Evolutionary conservation across 2,113 vertebrate species (phyloP).

Genomic region (Hemicordylus capensis): DNA sequence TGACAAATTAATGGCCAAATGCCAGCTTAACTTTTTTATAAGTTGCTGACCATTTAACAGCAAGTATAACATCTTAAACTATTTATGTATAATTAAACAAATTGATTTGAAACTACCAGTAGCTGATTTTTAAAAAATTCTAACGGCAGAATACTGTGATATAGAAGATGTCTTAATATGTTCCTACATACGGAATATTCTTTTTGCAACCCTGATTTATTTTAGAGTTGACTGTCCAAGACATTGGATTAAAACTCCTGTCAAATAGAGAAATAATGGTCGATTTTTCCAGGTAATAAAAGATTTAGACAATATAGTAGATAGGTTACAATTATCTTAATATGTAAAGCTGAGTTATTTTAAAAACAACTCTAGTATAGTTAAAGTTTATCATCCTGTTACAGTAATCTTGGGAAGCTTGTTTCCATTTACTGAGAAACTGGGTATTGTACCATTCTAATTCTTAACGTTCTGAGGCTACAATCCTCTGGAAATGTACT

Average conservation of each 20-base stretch:
- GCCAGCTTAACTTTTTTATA: not conserved
- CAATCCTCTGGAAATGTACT: not conserved
- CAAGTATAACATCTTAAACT: not conserved
- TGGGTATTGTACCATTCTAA: not conserved
- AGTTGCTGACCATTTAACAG: not conserved
- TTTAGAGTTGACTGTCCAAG: not conserved
- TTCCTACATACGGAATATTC: slow-evolving; percentile 1
- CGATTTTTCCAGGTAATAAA: not conserved
- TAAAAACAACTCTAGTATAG: not conserved
- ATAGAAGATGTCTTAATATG: slow-evolving; percentile 2
- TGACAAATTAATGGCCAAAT: not conserved
- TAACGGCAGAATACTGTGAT: not conserved
- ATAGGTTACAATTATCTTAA: not conserved
- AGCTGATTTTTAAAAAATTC: not conserved
- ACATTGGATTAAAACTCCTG: not conserved
- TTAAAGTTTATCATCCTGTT: not conserved
- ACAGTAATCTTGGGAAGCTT: not conserved
- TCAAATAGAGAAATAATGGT: not conserved
- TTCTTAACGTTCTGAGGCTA: not conserved
- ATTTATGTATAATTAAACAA: not conserved
- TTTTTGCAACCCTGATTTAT: slow-evolving; percentile 16
- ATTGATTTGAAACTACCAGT: not conserved
- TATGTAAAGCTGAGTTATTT: not conserved
- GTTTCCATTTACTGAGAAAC: not conserved
- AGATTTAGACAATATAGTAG: not conserved